Evolutionary conservation across 2,113 vertebrate species (phyloP).

Genomic region (Carassius gibelio): DNA sequence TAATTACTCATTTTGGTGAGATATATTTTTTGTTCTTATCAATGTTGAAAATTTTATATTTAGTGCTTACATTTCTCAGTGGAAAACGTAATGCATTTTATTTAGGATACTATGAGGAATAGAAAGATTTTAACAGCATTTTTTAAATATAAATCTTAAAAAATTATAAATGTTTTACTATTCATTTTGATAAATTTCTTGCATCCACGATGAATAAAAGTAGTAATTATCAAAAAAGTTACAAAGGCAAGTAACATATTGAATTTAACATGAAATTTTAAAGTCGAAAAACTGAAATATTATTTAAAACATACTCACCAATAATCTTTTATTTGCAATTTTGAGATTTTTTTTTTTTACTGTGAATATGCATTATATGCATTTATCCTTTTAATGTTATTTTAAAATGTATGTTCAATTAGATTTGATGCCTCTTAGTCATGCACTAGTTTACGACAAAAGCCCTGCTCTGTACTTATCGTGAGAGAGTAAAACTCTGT

Average conservation of each 20-base stretch:
- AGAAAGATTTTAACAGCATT: not conserved
- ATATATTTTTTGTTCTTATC: too few species aligned
- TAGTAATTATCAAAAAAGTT: not conserved
- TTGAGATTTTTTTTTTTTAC: too few species aligned
- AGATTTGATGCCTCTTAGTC: too few species aligned
- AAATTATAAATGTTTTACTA: not conserved
- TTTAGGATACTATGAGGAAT: not conserved
- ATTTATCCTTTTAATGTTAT: not conserved
- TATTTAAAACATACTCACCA: too few species aligned
- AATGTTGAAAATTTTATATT: not conserved
- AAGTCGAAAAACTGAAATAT: too few species aligned
- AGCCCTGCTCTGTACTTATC: constrained; percentile 18
- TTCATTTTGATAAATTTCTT: not conserved
- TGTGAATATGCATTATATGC: too few species aligned
- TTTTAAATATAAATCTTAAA: not conserved
- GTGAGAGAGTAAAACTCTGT: constrained; percentile 10
- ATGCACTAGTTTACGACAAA: not conserved
- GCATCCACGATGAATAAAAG: not conserved
- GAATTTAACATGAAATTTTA: too few species aligned
- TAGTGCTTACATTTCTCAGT: not conserved
- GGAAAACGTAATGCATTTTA: not conserved
- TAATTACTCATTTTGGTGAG: too few species aligned
- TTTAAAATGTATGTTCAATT: not conserved
- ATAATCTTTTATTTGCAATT: too few species aligned
- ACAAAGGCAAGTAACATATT: too few species aligned